These are phyloP conservation scores for Nomia melanderi DNA, from an alignment of 1,140 invertebrate species.

Conservation along the genomic window DNA sequence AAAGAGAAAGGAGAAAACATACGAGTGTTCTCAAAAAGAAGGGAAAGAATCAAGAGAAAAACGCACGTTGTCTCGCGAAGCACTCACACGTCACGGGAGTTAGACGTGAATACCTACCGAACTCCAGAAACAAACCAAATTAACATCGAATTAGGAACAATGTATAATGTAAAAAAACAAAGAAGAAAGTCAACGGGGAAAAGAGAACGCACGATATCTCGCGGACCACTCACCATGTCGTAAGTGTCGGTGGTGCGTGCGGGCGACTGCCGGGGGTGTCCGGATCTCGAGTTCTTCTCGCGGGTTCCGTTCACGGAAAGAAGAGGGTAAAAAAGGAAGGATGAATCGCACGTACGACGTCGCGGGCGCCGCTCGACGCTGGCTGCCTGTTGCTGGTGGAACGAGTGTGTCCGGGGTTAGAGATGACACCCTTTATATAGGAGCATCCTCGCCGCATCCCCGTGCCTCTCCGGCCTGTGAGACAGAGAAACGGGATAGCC, in stretches of 20 bases:
- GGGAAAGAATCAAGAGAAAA: no score
- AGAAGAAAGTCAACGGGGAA: not conserved
- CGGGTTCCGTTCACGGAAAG: not conserved
- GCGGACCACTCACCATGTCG: constrained; percentile 54
- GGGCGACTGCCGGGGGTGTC: not conserved
- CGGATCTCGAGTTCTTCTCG: constrained; percentile 5
- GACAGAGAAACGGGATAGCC: constrained; percentile 54
- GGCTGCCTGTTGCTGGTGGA: constrained; percentile 56
- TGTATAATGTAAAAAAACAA: not conserved
- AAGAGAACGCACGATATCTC: not conserved
- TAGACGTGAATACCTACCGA: no score
- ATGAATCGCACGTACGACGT: constrained; percentile 8
- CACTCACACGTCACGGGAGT: no score
- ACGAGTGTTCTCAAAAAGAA: no score
- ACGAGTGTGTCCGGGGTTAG: constrained; percentile 74
- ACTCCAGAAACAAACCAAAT: no score
- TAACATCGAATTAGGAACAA: not conserved
- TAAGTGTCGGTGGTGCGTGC: not conserved
- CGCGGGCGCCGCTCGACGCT: constrained; percentile 13
- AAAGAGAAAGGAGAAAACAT: no score
- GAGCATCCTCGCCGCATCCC: constrained; percentile 64
- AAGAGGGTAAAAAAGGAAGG: constrained; percentile 1
- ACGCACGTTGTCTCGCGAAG: no score
- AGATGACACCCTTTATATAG: constrained; percentile 79
- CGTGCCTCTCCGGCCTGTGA: constrained; percentile 16